These are phyloP conservation scores for Lontra canadensis DNA, from an alignment of 2,113 vertebrate genomes.

Conservation along the genomic window DNA sequence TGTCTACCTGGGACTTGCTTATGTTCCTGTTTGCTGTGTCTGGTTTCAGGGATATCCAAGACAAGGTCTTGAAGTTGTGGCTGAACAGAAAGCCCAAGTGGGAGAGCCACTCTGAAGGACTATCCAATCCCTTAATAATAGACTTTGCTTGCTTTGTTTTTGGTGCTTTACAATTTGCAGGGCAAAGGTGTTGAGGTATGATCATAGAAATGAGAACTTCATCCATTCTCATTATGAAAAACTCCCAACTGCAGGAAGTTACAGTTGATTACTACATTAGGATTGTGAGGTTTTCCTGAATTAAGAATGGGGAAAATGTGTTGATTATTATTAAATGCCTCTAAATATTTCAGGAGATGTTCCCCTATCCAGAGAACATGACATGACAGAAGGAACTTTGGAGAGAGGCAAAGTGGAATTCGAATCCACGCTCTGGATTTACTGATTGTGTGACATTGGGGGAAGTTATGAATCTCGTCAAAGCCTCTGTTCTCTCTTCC, in stretches of 20 bases:
- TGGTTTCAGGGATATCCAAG: not conserved
- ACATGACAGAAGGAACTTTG: not conserved
- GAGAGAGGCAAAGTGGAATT: not conserved
- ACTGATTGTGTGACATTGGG: not conserved
- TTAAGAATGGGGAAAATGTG: not conserved
- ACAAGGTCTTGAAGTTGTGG: not conserved
- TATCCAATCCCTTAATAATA: not conserved
- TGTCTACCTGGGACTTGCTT: not conserved
- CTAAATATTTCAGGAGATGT: not conserved
- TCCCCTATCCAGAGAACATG: not conserved
- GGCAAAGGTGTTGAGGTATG: no score
- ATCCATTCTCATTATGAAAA: not conserved
- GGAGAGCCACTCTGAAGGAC: not conserved
- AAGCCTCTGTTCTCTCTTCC: not conserved
- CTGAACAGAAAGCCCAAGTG: not conserved
- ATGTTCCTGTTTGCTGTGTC: not conserved
- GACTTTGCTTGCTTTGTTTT: not conserved
- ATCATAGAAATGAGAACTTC: not conserved
- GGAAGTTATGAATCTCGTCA: not conserved
- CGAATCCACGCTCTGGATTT: not conserved
- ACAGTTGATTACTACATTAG: not conserved
- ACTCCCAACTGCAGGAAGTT: not conserved
- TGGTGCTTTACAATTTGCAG: not conserved
- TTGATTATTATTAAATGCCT: not conserved
- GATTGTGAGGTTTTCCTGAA: not conserved